These are phyloP conservation scores for Macrochelys suwanniensis DNA, from an alignment of 2,797 vertebrate genomes.

Conservation along the genomic window DNA sequence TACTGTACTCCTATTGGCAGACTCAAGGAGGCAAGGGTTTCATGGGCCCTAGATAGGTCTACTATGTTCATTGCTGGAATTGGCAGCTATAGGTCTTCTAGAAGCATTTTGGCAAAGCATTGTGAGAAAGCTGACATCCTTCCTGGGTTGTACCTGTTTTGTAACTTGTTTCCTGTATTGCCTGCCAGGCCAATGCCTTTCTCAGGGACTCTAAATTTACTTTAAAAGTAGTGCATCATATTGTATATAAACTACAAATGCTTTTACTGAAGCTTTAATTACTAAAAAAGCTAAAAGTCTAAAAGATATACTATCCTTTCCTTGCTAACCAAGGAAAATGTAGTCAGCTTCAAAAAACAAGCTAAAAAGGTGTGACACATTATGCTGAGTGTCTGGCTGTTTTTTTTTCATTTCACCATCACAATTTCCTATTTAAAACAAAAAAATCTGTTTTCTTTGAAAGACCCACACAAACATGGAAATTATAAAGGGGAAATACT, in stretches of 20 bases:
- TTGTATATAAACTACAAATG: background rate
- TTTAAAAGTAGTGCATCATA: background rate
- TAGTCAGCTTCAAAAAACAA: rapidly evolving
- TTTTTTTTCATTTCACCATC: background rate
- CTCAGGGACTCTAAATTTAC: background rate
- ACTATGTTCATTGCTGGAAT: background rate
- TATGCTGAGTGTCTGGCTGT: background rate
- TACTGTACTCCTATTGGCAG: background rate
- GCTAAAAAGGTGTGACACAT: rapidly evolving
- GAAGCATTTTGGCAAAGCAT: rapidly evolving
- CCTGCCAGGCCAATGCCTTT: background rate
- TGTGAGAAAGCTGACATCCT: rapidly evolving
- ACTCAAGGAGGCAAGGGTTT: background rate
- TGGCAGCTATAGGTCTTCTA: rapidly evolving
- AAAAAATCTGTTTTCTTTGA: background rate
- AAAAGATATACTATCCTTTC: background rate
- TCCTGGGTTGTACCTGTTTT: rapidly evolving
- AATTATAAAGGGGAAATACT: rapidly evolving
- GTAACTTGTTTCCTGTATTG: rapidly evolving
- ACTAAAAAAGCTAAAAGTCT: background rate
- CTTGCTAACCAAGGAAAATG: rapidly evolving
- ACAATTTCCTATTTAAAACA: background rate
- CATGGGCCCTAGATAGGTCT: background rate
- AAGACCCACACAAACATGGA: rapidly evolving
- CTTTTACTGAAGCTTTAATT: background rate